A percentile compares a stretch with the other conserved stretches of the same genome.
Evolutionary conservation across 2,797 vertebrate species (phyloP).

Genomic region (Gallinago nigripennis): DNA sequence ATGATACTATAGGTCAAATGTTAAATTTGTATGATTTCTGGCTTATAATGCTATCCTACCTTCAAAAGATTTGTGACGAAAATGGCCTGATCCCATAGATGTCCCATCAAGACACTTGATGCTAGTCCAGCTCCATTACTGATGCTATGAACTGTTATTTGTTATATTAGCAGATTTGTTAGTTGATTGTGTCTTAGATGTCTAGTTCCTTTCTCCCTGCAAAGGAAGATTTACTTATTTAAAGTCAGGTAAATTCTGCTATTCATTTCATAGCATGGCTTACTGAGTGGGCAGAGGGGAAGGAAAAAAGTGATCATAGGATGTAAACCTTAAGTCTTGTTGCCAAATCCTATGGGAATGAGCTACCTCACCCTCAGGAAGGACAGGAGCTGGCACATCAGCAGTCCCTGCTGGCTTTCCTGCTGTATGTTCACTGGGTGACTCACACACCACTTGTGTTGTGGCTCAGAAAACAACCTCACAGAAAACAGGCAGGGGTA

Average conservation of each 20-base stretch:
- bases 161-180: neutral
- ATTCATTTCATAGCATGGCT: neutral
- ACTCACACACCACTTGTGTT: neutral
- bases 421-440: fast-evolving
- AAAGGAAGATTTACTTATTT: neutral
- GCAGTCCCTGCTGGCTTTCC: neutral
- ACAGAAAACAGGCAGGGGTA: neutral
- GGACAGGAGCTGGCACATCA: neutral
- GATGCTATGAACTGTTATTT: neutral
- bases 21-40: neutral
- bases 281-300: neutral
- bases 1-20: neutral
- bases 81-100: neutral
- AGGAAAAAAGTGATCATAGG: neutral
- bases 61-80: neutral
- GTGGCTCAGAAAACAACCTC: neutral
- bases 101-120: neutral
- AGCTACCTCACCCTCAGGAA: neutral
- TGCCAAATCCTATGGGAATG: neutral
- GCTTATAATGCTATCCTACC: neutral
- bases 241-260: neutral
- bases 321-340: neutral
- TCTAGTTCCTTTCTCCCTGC: neutral
- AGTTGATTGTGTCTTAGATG: neutral
- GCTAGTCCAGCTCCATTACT: neutral